These are phyloP conservation scores for Burhinus oedicnemus DNA, from an alignment of 2,113 vertebrate genomes.

Conservation along the genomic window DNA sequence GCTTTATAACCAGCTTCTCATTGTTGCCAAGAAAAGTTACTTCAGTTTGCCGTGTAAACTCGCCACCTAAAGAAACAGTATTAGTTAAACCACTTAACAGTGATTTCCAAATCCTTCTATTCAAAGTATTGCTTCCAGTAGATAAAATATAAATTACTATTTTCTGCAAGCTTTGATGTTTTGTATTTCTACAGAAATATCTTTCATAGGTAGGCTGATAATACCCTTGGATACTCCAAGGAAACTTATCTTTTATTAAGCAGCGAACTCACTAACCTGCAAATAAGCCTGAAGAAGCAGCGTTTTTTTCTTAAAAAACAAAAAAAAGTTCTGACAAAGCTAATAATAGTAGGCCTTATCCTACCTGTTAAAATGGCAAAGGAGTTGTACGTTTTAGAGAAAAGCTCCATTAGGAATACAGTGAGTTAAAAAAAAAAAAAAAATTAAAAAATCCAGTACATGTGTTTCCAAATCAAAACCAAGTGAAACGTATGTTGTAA, in stretches of 20 bases:
- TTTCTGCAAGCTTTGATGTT: background rate
- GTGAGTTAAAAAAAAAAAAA: background rate
- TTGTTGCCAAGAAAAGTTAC: slow-evolving; percentile 86
- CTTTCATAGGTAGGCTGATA: background rate
- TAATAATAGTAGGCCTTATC: background rate
- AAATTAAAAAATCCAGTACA: background rate
- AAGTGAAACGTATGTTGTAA: background rate
- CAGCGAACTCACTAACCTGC: rapidly evolving
- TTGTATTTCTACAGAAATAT: background rate
- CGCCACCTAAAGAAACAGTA: slow-evolving; percentile 79
- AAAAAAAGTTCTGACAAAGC: background rate
- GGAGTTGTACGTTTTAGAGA: background rate
- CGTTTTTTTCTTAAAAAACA: background rate
- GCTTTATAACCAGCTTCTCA: slow-evolving; percentile 84
- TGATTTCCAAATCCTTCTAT: background rate
- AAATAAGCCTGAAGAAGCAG: background rate
- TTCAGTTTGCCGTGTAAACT: slow-evolving; percentile 87
- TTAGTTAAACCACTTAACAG: background rate
- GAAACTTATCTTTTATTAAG: background rate
- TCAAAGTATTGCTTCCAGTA: background rate
- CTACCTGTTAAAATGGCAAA: background rate
- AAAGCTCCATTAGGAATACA: background rate
- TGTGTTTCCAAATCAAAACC: slow-evolving; percentile 14
- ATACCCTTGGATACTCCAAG: background rate
- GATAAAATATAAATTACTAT: background rate